Conservation (phyloP, 2,888 invertebrate genomes). For the Scaeva pyrastri region DNA sequence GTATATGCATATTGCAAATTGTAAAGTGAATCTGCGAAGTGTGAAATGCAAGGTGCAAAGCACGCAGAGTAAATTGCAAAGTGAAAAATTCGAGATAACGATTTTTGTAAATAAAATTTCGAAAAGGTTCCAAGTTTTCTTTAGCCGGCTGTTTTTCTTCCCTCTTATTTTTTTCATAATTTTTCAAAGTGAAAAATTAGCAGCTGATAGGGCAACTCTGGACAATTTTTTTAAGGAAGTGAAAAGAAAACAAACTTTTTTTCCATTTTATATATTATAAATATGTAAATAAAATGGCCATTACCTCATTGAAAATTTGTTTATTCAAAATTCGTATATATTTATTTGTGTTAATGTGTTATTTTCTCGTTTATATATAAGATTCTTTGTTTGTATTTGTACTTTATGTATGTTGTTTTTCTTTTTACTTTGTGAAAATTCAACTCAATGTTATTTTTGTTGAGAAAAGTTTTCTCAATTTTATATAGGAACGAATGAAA, state of each 20-base stretch:
- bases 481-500: not conserved
- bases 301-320: constrained; percentile 31
- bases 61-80: too few species aligned
- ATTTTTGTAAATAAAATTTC: too few species aligned
- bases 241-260: constrained; percentile 36
- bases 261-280: constrained; percentile 44
- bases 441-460: not conserved
- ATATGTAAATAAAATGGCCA: constrained; percentile 10
- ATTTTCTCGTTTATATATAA: not conserved
- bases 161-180: not conserved
- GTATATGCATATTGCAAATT: too few species aligned
- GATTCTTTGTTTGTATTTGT: not conserved
- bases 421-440: constrained; percentile 19
- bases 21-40: too few species aligned
- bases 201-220: constrained; percentile 12
- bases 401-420: constrained; percentile 6
- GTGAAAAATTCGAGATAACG: too few species aligned
- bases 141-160: not conserved
- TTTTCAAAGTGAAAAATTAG: not conserved
- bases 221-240: constrained; percentile 40
- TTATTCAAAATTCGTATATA: not conserved
- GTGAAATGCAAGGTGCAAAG: too few species aligned
- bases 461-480: constrained; percentile 39
- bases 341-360: constrained; percentile 23
- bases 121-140: not conserved